Percentiles rank a stretch among this genome's conserved stretches.
Evolutionary conservation across 2,888 invertebrate genomes (phyloP).

Genomic region (Scrobipalpa costella): DNA sequence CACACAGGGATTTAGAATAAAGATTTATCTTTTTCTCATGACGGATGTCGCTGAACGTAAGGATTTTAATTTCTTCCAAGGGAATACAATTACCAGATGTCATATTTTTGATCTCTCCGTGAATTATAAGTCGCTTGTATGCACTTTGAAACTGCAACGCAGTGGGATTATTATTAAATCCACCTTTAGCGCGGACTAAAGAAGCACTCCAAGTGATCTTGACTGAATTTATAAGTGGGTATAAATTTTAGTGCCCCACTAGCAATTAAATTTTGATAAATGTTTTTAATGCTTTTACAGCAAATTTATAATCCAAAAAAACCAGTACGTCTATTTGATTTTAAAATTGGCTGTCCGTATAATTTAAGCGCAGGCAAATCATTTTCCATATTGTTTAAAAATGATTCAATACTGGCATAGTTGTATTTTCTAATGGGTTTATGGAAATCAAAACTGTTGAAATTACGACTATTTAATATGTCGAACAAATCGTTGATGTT

Average conservation of each 20-base stretch:
- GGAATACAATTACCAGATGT: slow-evolving; percentile 21
- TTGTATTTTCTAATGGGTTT: not conserved
- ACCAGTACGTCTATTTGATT: not conserved
- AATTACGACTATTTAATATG: slow-evolving; percentile 28
- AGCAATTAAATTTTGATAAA: not conserved
- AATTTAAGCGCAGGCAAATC: not conserved
- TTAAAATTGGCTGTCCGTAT: not conserved
- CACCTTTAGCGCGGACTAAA: slow-evolving; percentile 1
- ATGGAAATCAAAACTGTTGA: not conserved
- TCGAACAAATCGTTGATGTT: slow-evolving; percentile 33
- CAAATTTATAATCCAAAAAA: not conserved
- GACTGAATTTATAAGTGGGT: not conserved
- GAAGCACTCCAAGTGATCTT: not conserved
- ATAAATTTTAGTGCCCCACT: not conserved
- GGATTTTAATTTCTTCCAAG: slow-evolving; percentile 20
- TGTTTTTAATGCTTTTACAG: not conserved
- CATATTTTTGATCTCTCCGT: slow-evolving; percentile 14
- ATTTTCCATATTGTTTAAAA: not conserved
- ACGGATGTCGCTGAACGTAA: slow-evolving; percentile 10
- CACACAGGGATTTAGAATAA: not conserved
- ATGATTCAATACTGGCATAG: not conserved
- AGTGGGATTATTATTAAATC: too few species aligned
- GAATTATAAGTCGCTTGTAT: not conserved
- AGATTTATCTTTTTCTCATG: slow-evolving; percentile 21
- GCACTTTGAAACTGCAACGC: slow-evolving; percentile 2